Percentiles rank a stretch among this genome's conserved stretches.
Conservation (phyloP, 1,140 invertebrate species). For the Magallana gigas region DNA sequence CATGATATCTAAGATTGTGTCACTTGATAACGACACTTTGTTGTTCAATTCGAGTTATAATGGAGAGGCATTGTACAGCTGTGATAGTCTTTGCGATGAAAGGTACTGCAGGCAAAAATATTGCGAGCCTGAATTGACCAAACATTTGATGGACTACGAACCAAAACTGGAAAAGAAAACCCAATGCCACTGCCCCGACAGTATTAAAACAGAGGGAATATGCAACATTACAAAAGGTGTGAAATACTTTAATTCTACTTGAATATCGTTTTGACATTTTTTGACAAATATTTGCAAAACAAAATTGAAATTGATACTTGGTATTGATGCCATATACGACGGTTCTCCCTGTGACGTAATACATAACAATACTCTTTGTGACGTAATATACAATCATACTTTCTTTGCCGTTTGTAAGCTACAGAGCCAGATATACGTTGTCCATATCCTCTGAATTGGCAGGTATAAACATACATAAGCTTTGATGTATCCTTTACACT, state of each 20-base stretch:
- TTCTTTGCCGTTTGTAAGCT: too few species aligned
- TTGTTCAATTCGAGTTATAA: background rate
- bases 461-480: background rate
- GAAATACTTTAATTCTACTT: background rate
- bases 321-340: too few species aligned
- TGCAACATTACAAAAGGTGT: background rate
- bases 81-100: background rate
- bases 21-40: background rate
- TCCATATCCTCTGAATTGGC: background rate
- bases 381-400: too few species aligned
- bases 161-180: background rate
- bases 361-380: too few species aligned
- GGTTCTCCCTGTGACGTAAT: too few species aligned
- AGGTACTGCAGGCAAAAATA: background rate
- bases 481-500: background rate
- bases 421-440: too few species aligned
- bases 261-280: background rate
- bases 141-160: background rate
- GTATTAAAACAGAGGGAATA: background rate
- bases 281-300: background rate
- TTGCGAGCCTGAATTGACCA: background rate
- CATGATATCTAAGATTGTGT: background rate
- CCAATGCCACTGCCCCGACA: background rate
- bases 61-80: background rate
- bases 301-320: too few species aligned